phyloP scores from a whole-genome alignment of 2,888 invertebrate species.

The Thereva unica region DNA sequence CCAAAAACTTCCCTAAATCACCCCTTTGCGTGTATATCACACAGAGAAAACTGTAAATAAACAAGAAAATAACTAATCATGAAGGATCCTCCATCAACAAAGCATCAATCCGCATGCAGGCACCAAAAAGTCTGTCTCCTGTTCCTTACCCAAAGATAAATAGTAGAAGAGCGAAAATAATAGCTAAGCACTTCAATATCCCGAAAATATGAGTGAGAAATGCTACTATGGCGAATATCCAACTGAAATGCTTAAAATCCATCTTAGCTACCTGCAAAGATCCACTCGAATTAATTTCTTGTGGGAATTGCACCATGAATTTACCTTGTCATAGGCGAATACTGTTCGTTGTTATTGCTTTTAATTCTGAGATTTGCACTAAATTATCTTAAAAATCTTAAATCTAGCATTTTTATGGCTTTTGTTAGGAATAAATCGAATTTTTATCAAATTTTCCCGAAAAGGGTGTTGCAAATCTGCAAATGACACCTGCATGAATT shows the following conservation, averaged over 20 bases:
- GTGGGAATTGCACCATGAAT: too few species aligned
- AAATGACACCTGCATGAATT: too few species aligned
- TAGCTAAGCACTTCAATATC: slow-evolving; percentile 22
- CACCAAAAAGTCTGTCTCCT: neutral
- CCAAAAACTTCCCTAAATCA: slow-evolving; percentile 25
- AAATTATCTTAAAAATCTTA: too few species aligned
- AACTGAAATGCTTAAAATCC: slow-evolving; percentile 39
- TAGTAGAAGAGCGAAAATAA: slow-evolving; percentile 25
- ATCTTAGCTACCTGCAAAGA: slow-evolving; percentile 27
- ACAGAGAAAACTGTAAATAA: slow-evolving; percentile 23
- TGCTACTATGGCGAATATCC: slow-evolving; percentile 31
- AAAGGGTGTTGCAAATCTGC: too few species aligned
- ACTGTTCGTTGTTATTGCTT: too few species aligned
- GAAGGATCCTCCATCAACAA: neutral
- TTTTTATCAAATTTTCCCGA: too few species aligned
- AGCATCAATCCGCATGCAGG: neutral
- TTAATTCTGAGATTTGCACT: too few species aligned
- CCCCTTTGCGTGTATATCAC: slow-evolving; percentile 37
- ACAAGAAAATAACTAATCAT: neutral
- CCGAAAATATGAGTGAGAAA: slow-evolving; percentile 39
- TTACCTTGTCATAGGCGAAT: too few species aligned
- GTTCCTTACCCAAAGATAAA: slow-evolving; percentile 38
- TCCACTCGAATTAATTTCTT: neutral
- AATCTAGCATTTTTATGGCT: too few species aligned
- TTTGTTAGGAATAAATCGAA: too few species aligned